These are phyloP conservation scores for Sternarchorhynchus goeldii DNA, from an alignment of 2,797 vertebrate genomes.

Conservation along the genomic window DNA sequence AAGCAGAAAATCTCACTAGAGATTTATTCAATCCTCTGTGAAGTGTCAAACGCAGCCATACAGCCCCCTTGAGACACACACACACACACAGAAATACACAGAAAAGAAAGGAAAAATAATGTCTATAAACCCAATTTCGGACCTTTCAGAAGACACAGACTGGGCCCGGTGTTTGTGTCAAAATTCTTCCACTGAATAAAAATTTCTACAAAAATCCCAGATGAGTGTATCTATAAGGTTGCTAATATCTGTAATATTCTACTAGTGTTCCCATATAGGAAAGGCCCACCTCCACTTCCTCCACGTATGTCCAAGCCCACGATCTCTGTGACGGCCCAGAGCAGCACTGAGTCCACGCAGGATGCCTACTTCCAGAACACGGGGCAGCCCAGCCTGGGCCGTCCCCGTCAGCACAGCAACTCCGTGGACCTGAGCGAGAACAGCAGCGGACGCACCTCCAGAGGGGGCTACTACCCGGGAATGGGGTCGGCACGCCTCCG, in stretches of 20 bases:
- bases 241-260: conserved; percentile 41
- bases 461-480: conserved; percentile 71
- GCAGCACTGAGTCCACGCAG: conserved; percentile 97
- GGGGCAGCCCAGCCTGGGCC: conserved; percentile 64
- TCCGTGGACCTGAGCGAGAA: conserved; percentile 79
- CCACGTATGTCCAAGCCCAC: conserved; percentile 97
- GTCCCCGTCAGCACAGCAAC: conserved; percentile 84
- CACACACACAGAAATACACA: conserved; percentile 20
- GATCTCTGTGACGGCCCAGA: conserved; percentile 94
- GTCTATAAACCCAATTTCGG: conserved; percentile 12
- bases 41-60: conserved; percentile 59
- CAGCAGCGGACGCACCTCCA: conserved; percentile 64
- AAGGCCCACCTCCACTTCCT: conserved; percentile 94
- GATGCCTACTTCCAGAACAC: conserved; percentile 89
- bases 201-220: too few relatives aligned
- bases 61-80: conserved; percentile 33
- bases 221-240: background rate
- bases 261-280: conserved; percentile 94
- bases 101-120: conserved; percentile 5
- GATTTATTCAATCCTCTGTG: conserved; percentile 64
- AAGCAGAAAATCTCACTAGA: conserved; percentile 57
- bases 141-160: conserved; percentile 1
- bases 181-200: conserved; percentile 3
- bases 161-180: background rate
- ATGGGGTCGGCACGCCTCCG: conserved; percentile 61